Evolutionary conservation across 2,888 invertebrate species (phyloP).

Genomic region (Proisotoma minuta): DNA sequence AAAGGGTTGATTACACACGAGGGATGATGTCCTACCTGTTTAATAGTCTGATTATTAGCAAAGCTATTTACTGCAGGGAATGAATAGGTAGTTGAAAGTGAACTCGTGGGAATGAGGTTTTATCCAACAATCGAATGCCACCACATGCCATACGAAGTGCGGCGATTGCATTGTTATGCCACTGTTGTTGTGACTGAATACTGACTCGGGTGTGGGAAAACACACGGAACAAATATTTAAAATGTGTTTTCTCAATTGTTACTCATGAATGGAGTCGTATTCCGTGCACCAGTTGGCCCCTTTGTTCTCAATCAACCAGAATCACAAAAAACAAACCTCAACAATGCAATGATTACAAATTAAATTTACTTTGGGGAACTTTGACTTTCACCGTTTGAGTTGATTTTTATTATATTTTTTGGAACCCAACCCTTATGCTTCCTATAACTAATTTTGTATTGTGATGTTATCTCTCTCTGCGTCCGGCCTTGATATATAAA

Average conservation of each 20-base stretch:
- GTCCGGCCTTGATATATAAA: no score
- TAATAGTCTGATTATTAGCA: not conserved
- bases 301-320: not conserved
- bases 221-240: constrained; percentile 1
- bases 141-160: constrained; percentile 13
- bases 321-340: not conserved
- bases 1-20: not conserved
- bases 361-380: not conserved
- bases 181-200: not conserved
- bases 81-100: constrained; percentile 16
- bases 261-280: not conserved
- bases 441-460: no score
- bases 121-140: not conserved
- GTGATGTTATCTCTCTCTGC: not conserved
- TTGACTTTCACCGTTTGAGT: not conserved
- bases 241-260: not conserved
- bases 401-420: not conserved
- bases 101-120: constrained; percentile 34
- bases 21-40: not conserved
- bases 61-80: not conserved
- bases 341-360: not conserved
- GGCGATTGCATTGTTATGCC: not conserved
- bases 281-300: not conserved
- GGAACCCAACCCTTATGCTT: no score
- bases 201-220: constrained; percentile 14